A percentile compares a stretch with the other conserved stretches of the same genome.
Evolutionary conservation across 2,888 invertebrate genomes (phyloP).

Genomic region (Eupithecia pulchellata): DNA sequence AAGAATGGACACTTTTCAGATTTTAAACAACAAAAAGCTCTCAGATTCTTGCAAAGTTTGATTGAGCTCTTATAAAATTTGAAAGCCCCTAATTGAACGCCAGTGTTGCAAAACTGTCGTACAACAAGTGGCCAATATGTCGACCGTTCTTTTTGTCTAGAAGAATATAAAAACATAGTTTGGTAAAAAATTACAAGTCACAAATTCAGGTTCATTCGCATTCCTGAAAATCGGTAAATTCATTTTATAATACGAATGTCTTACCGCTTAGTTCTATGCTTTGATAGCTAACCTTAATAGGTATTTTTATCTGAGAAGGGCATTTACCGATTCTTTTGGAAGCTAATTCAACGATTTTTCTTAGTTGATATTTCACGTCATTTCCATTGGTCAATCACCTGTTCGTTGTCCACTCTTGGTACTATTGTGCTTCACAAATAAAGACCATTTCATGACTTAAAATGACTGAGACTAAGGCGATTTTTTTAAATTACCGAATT

Average conservation of each 20-base stretch:
- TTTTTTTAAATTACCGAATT: not conserved
- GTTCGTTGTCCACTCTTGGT: conserved; percentile 57
- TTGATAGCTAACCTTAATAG: conserved; percentile 23
- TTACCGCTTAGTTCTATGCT: conserved; percentile 20
- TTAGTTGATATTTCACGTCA: conserved; percentile 61
- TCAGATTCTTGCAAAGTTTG: not conserved
- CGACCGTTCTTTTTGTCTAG: conserved; percentile 34
- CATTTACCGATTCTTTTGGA: conserved; percentile 55
- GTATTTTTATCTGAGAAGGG: conserved; percentile 17
- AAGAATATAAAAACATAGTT: conserved; percentile 25
- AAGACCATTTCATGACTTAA: conserved; percentile 21
- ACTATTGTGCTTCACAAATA: conserved; percentile 52
- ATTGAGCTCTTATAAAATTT: not conserved
- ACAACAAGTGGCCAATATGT: conserved; percentile 27
- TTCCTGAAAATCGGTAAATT: conserved; percentile 61
- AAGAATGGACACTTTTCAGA: not conserved
- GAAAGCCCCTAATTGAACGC: conserved; percentile 33
- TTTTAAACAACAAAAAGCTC: not conserved
- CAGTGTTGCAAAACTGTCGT: conserved; percentile 36
- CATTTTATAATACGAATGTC: conserved; percentile 14
- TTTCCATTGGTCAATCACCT: conserved; percentile 63
- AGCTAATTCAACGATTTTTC: conserved; percentile 61
- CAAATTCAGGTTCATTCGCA: conserved; percentile 57
- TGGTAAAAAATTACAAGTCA: conserved; percentile 52
- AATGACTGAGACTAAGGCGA: conserved; percentile 23